A percentile compares a stretch with the other conserved stretches of the same genome.
Conservation (phyloP, 2,888 invertebrate genomes). For the Agonopterix arenella region DNA sequence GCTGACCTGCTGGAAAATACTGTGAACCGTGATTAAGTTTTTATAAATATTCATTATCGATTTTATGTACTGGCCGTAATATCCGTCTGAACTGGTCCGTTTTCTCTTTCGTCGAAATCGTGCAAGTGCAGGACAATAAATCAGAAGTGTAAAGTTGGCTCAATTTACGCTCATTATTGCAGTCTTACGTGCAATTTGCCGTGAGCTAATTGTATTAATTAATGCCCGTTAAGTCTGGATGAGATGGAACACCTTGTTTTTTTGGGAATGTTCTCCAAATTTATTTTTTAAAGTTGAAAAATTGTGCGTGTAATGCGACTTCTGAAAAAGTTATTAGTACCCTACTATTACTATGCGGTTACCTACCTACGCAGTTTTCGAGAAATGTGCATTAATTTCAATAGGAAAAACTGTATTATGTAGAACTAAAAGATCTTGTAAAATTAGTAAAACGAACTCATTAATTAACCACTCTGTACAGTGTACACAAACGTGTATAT, state of each 20-base stretch:
- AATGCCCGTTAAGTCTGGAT: conserved; percentile 66
- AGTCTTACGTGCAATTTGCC: conserved; percentile 72
- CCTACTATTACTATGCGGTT: too few relatives aligned
- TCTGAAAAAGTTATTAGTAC: too few relatives aligned
- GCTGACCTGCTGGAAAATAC: conserved; percentile 56
- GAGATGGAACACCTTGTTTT: conserved; percentile 51
- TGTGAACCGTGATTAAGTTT: conserved; percentile 63
- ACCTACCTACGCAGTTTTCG: too few relatives aligned
- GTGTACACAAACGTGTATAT: too few relatives aligned
- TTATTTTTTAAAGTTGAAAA: conserved; percentile 9
- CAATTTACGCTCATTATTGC: conserved; percentile 74
- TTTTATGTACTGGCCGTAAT: conserved; percentile 67
- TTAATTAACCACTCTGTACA: too few relatives aligned
- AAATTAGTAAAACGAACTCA: too few relatives aligned
- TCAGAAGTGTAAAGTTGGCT: conserved; percentile 75
- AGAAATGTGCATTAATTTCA: too few relatives aligned
- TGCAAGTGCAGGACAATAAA: conserved; percentile 72
- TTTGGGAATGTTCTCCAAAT: conserved; percentile 40
- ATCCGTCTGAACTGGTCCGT: conserved; percentile 67
- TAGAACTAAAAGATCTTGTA: too few relatives aligned
- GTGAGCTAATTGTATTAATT: conserved; percentile 74
- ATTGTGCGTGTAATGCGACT: too few relatives aligned
- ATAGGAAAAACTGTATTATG: too few relatives aligned
- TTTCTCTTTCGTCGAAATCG: conserved; percentile 75
- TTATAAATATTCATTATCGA: conserved; percentile 74